Base-by-base conservation (phyloP, 2,888 invertebrate genomes). In the Crioceris asparagi region DNA sequence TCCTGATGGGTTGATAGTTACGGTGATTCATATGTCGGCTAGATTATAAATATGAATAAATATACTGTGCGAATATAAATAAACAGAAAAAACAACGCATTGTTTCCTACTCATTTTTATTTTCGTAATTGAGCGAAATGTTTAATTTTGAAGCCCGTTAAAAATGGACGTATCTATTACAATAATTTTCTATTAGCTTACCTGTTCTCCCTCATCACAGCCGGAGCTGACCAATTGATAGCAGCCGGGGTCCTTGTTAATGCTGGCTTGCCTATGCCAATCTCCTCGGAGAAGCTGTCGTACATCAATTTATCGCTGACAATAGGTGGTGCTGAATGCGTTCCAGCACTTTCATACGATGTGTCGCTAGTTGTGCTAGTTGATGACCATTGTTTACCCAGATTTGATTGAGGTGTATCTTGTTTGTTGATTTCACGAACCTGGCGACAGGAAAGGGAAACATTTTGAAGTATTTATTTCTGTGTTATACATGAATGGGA, bases 1-100 rank as follows among this genome's bases (percentile, higher is more conserved):
- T 60, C 7, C 73, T 61, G 35, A 72, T 70, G 7, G 73, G 71
- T 43, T 71, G 71, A 47, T 73, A n/a, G n/a, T n/a, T n/a, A n/a
- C n/a, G n/a, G n/a, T n/a, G n/a, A n/a, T n/a, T n/a, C n/a, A n/a
- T n/a, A n/a, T n/a, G n/a, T n/a, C n/a, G n/a, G n/a, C n/a, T n/a
- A n/a, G n/a, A n/a, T n/a, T n/a, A n/a, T n/a, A n/a, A n/a, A n/a
- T n/a, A n/a, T n/a, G n/a, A n/a, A n/a, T n/a, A n/a, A n/a, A n/a
- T n/a, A n/a, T n/a, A n/a, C n/a, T n/a, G n/a, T n/a, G n/a, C n/a
- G n/a, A n/a, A n/a, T n/a, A n/a, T n/a, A n/a, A n/a, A n/a, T n/a
- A n/a, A n/a, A n/a, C n/a, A n/a, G n/a, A n/a, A n/a, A n/a, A n/a
- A n/a, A n/a, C n/a, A n/a, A n/a, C n/a, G n/a, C n/a, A n/a, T n/a